Conservation (phyloP, 1,140 invertebrate genomes). For the Plodia interpunctella region DNA sequence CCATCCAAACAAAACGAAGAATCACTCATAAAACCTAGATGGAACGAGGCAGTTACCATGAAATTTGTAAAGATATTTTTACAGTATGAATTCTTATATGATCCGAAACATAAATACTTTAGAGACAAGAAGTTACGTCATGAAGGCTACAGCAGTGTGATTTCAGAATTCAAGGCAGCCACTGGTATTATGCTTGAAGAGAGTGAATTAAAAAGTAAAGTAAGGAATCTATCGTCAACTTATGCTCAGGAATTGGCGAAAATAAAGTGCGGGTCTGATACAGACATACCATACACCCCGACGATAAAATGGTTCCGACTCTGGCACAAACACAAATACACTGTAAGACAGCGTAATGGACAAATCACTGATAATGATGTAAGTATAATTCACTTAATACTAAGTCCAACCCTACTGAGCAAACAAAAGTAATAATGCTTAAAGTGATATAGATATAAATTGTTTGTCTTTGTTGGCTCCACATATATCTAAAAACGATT, state of each 20-base stretch:
- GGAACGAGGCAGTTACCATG: slow-evolving; percentile 49
- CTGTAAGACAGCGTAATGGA: neutral
- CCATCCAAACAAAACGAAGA: neutral
- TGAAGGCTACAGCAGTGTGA: slow-evolving; percentile 52
- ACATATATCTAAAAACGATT: too few species aligned
- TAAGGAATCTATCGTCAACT: slow-evolving; percentile 66
- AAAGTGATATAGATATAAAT: too few species aligned
- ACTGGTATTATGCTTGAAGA: slow-evolving; percentile 47
- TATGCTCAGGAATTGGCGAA: slow-evolving; percentile 66
- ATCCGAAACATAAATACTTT: slow-evolving; percentile 49
- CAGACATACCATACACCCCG: slow-evolving; percentile 40
- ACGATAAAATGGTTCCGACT: slow-evolving; percentile 57
- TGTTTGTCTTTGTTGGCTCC: too few species aligned
- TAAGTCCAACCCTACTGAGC: too few species aligned
- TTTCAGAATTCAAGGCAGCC: slow-evolving; percentile 42
- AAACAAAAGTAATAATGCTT: too few species aligned
- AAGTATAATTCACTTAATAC: neutral
- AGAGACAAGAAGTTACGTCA: slow-evolving; percentile 48
- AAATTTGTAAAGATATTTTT: slow-evolving; percentile 70
- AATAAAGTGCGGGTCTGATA: slow-evolving; percentile 45
- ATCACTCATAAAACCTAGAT: slow-evolving; percentile 14
- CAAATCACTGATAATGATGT: neutral
- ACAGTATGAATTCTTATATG: slow-evolving; percentile 62
- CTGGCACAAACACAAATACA: slow-evolving; percentile 37
- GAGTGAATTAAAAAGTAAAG: slow-evolving; percentile 60